Base-by-base conservation (phyloP, 1,140 invertebrate genomes). In the Luehdorfia chinensis region DNA sequence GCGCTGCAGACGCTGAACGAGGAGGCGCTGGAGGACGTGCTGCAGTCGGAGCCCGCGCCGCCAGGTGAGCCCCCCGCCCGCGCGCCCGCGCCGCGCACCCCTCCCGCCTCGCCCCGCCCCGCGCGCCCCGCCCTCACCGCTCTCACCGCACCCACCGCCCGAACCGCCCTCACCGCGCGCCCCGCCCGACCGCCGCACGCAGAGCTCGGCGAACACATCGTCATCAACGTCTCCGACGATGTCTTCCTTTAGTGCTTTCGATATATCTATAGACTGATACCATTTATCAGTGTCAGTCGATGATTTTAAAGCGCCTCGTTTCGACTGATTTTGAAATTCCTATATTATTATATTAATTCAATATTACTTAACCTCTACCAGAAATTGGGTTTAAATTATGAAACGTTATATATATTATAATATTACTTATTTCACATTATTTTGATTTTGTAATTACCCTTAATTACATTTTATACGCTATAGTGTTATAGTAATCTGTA, bases 1-100 rank as follows among this genome's bases (percentile, higher is more conserved):
- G 95, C 95, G 0, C 80, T 97, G 19, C 95, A 97, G 84, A 96
- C 95, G 0, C 88, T 97, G 2, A 97, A 96, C 71, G 95, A 97
- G 88, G 95, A 97, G 83, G 95, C 95, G 0, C 91, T 93, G 76
- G 95, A 97, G 85, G 95, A 97, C 87, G 93, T 94, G 12, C 74
- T 94, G 43, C 87, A 86, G 56, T 88, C 88, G 55, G 89, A 89
- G 55, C 85, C 86, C 16, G 50, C 87, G 80, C 12, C 77, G 75
- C 70, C 85, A 77, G 87, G 87, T 77, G 77, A 81, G 75, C 67
- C 78, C 36, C 51, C 39, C 44, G 73, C 74, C 55, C 71, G 62
- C 59, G 16, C 44, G 14, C 12, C 46, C 25, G 50, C 36, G 31
- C 41, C 49, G 4, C 45, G 23, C 43, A 46, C 28, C 23, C 34